phyloP scores from a whole-genome alignment of 2,113 vertebrate species.

The Raphicerus campestris region DNA sequence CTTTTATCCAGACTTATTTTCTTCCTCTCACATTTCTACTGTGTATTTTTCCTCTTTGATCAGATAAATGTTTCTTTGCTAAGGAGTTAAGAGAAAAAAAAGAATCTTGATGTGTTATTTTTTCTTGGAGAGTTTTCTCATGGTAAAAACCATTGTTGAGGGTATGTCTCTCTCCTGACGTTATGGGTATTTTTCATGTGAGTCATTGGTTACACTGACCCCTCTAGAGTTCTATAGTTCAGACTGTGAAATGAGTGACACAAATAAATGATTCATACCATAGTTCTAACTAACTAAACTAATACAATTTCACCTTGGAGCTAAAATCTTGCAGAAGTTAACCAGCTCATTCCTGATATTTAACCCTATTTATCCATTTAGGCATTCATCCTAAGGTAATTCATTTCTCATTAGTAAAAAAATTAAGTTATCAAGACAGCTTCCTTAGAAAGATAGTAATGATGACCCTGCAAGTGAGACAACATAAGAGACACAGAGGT shows the following conservation, averaged over 20 bases:
- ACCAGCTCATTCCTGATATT: neutral
- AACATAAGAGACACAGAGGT: too few relatives aligned
- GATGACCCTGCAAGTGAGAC: too few relatives aligned
- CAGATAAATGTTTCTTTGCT: neutral
- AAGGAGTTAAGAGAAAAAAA: neutral
- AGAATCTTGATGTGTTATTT: neutral
- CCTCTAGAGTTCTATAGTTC: neutral
- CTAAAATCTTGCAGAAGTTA: neutral
- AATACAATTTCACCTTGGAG: neutral
- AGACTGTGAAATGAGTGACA: neutral
- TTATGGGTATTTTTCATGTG: neutral
- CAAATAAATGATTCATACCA: neutral
- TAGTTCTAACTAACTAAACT: neutral
- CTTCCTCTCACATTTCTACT: neutral
- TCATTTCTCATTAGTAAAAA: neutral
- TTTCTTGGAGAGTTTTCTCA: neutral
- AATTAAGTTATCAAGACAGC: neutral
- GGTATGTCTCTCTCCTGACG: neutral
- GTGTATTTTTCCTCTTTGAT: neutral
- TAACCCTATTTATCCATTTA: neutral
- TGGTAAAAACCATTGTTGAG: neutral
- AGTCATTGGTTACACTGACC: neutral
- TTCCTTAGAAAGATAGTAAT: neutral
- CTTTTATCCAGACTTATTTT: neutral
- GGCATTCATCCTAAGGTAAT: neutral